A percentile compares a stretch with the other conserved stretches of the same genome.
Conservation (phyloP, 2,797 vertebrate genomes). For the Erethizon dorsatum region DNA sequence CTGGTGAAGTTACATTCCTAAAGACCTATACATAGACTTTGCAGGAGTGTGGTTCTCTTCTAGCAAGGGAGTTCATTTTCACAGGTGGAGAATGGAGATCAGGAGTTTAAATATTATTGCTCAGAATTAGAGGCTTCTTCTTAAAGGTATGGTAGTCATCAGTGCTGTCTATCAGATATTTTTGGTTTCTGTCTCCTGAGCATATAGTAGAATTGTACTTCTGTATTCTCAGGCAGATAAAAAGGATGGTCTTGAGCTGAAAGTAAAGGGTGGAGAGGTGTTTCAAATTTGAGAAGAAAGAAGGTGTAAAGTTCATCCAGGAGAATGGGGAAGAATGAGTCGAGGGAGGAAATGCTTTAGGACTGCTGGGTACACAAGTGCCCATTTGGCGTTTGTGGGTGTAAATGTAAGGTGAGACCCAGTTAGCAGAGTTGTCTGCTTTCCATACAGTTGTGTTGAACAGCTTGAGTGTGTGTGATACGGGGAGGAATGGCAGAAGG, state of each 20-base stretch:
- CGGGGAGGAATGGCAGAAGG: background rate
- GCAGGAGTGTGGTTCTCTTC: slow-evolving; percentile 36
- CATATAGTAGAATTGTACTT: background rate
- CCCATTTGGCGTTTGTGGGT: background rate
- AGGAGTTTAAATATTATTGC: slow-evolving; percentile 59
- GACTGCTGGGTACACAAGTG: background rate
- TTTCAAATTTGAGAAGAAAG: slow-evolving; percentile 51
- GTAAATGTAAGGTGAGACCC: slow-evolving; percentile 25
- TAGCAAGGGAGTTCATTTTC: slow-evolving; percentile 56
- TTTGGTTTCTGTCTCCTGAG: slow-evolving; percentile 35
- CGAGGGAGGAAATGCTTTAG: slow-evolving; percentile 28
- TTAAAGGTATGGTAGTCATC: background rate
- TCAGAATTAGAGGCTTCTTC: slow-evolving; percentile 58
- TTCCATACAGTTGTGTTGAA: slow-evolving; percentile 16
- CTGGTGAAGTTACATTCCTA: slow-evolving; percentile 82
- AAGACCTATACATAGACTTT: slow-evolving; percentile 60
- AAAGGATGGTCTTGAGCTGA: slow-evolving; percentile 36
- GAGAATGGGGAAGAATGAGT: background rate
- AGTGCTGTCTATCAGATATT: slow-evolving; percentile 9
- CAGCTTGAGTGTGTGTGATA: background rate
- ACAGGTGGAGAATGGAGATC: slow-evolving; percentile 60
- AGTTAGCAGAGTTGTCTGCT: background rate
- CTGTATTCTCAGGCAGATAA: background rate
- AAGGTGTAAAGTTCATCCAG: background rate
- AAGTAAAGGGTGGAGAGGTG: background rate